Percentiles rank a stretch among this genome's conserved stretches.
Evolutionary conservation across 2,888 invertebrate species (phyloP).

Genomic region (Nephrotoma flavescens): DNA sequence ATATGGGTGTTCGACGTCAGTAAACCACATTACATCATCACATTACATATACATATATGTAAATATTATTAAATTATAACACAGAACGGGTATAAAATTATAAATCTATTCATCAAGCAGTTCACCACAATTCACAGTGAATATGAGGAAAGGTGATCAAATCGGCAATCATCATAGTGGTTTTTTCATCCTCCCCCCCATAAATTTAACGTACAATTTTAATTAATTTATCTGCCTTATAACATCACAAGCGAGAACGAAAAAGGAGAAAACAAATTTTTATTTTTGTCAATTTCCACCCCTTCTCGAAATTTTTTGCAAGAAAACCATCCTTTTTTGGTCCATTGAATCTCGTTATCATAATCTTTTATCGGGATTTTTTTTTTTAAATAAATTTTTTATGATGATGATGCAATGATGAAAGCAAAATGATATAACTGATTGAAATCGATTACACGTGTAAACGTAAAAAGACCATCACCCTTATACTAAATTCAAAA

Average conservation of each 20-base stretch:
- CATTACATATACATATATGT: background rate
- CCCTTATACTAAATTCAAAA: background rate
- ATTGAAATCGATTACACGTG: background rate
- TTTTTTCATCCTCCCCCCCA: background rate
- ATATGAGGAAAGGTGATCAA: background rate
- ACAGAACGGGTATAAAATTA: background rate
- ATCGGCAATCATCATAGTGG: background rate
- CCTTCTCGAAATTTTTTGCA: background rate
- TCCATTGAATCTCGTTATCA: background rate
- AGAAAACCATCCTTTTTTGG: background rate
- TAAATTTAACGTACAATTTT: background rate
- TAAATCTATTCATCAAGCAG: background rate
- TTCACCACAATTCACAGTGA: background rate
- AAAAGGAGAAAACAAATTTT: background rate
- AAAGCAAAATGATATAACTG: background rate
- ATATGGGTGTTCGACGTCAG: constrained; percentile 7
- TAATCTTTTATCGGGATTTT: background rate
- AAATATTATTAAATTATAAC: background rate
- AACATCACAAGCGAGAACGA: background rate
- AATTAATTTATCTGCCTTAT: background rate
- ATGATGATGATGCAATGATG: background rate
- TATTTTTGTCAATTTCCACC: background rate
- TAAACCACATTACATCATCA: background rate
- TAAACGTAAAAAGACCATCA: background rate
- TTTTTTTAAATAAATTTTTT: background rate